Evolutionary conservation across 92 coral and sea anemone species (phyloP).

Genomic region (Phymanthus crucifer): DNA sequence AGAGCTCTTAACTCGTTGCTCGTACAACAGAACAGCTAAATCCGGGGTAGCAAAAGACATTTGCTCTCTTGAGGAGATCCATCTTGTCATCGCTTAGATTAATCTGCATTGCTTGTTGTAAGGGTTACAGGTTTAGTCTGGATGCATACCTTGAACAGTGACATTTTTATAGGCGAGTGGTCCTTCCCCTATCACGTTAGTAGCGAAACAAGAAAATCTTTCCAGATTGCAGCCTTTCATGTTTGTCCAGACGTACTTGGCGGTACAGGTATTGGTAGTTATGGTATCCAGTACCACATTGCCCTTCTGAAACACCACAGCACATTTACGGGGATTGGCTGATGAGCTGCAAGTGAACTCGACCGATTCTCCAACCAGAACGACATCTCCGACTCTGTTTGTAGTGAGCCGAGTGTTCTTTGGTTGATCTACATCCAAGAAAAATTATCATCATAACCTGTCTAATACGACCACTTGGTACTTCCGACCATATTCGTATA

Average conservation of each 20-base stretch:
- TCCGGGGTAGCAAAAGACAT: too few species aligned
- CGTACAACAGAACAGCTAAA: too few species aligned
- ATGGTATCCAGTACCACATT: not conserved
- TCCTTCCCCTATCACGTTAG: not conserved
- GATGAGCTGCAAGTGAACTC: not conserved
- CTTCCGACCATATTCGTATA: not conserved
- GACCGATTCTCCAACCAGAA: slow-evolving; percentile 5
- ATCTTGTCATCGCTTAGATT: too few species aligned
- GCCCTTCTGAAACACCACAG: not conserved
- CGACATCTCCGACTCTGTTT: not conserved
- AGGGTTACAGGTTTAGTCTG: too few species aligned
- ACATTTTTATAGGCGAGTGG: not conserved
- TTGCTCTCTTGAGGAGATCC: too few species aligned
- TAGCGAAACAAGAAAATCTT: not conserved
- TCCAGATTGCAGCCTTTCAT: not conserved
- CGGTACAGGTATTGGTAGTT: not conserved
- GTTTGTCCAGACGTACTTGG: not conserved
- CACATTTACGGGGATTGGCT: slow-evolving; percentile 15
- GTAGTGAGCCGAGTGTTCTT: not conserved
- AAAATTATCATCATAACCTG: too few species aligned
- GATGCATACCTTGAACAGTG: not conserved
- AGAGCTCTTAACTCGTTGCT: too few species aligned
- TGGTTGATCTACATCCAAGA: slow-evolving; percentile 14
- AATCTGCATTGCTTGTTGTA: not conserved
- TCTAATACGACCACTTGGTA: too few species aligned